phyloP scores from a whole-genome alignment of 1,140 invertebrate species.

The Drosophila nebulosa region DNA sequence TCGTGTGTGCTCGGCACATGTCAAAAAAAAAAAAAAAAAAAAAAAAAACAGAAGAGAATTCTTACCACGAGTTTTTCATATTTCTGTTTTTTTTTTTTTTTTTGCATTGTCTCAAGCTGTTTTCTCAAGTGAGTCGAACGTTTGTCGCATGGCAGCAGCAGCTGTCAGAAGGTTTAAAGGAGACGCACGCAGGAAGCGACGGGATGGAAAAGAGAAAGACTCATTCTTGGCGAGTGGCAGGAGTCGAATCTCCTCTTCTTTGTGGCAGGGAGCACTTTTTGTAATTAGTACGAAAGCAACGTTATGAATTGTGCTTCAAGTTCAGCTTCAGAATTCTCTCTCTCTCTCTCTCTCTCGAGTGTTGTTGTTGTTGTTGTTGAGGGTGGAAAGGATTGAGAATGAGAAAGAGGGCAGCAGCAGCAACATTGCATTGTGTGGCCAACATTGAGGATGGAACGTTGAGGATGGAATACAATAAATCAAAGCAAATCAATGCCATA shows the following conservation, averaged over 20 bases:
- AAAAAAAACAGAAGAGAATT: too few relatives aligned
- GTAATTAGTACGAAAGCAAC: conserved; percentile 63
- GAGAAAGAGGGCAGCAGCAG: neutral
- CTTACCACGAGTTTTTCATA: neutral
- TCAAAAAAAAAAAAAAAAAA: too few relatives aligned
- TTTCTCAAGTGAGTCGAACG: conserved; percentile 13
- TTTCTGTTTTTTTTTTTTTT: neutral
- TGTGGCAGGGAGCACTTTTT: conserved; percentile 41
- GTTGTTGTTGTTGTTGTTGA: conserved; percentile 22
- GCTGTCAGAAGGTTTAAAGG: conserved; percentile 9
- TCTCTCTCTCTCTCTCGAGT: too few relatives aligned
- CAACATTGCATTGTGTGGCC: conserved; percentile 29
- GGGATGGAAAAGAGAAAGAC: neutral
- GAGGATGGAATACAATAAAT: conserved; percentile 56
- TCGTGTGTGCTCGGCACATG: conserved; percentile 13
- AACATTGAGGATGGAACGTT: neutral
- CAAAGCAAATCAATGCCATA: conserved; percentile 69
- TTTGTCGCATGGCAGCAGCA: conserved; percentile 9
- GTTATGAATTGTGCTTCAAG: conserved; percentile 60
- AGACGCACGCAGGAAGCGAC: neutral
- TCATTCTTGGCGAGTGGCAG: neutral
- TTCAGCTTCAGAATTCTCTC: conserved; percentile 17
- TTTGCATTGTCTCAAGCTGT: conserved; percentile 23
- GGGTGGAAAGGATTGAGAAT: conserved; percentile 12
- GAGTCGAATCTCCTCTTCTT: neutral